Evolutionary conservation across 2,888 invertebrate genomes (phyloP).

Genomic region (Andrena bucephala): DNA sequence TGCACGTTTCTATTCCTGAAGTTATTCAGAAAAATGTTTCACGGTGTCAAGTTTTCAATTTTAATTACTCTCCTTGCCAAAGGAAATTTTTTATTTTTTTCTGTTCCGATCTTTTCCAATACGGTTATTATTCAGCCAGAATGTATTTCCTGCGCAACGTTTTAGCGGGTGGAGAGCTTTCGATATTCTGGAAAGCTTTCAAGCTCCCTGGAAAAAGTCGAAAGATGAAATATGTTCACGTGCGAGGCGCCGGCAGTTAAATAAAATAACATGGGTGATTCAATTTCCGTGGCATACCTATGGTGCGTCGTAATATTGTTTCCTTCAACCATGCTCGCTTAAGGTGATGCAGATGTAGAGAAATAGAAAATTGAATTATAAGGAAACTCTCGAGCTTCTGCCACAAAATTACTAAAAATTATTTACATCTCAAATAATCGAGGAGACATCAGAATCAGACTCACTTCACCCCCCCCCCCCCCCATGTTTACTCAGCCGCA

Average conservation of each 20-base stretch:
- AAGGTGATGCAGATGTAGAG: too few relatives aligned
- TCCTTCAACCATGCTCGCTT: background rate
- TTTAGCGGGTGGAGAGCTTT: conserved; percentile 2
- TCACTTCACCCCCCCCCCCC: background rate
- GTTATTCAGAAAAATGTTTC: background rate
- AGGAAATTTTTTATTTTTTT: too few relatives aligned
- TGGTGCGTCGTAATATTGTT: background rate
- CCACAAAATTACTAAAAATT: too few relatives aligned
- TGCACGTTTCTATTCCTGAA: too few relatives aligned
- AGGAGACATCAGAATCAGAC: background rate
- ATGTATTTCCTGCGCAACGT: background rate
- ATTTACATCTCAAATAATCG: background rate
- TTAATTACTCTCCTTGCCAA: too few relatives aligned
- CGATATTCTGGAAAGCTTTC: conserved; percentile 10
- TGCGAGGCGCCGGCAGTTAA: background rate
- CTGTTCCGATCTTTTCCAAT: background rate
- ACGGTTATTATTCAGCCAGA: background rate
- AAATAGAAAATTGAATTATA: too few relatives aligned
- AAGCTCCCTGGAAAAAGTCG: background rate
- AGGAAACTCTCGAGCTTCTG: too few relatives aligned
- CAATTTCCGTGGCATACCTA: background rate
- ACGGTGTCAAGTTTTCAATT: too few relatives aligned
- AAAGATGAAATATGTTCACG: background rate
- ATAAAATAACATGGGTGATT: background rate
- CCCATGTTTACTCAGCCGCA: background rate